Evolutionary conservation across 2,113 vertebrate species (phyloP).

Genomic region (Leuciscus idus): DNA sequence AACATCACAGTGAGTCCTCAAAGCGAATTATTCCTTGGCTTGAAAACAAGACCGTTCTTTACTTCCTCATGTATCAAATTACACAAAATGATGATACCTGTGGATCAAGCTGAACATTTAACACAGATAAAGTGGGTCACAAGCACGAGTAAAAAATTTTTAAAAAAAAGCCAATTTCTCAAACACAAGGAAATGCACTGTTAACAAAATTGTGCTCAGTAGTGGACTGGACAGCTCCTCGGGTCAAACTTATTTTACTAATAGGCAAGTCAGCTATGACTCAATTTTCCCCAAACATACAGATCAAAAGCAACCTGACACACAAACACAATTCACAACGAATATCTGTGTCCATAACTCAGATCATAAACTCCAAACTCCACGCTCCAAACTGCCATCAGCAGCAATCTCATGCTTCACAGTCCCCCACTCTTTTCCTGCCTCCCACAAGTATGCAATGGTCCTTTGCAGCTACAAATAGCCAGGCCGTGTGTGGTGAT

Average conservation of each 20-base stretch:
- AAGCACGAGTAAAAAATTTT: background rate
- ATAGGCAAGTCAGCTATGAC: conserved; percentile 3
- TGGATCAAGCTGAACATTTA: background rate
- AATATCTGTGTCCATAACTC: background rate
- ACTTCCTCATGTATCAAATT: background rate
- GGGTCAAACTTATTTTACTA: background rate
- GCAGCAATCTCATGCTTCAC: background rate
- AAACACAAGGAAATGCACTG: background rate
- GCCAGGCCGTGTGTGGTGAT: conserved; percentile 29
- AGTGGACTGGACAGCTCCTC: too few relatives aligned
- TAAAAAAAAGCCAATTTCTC: background rate
- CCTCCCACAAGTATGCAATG: background rate
- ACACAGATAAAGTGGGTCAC: background rate
- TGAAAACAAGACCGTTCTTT: background rate
- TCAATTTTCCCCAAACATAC: background rate
- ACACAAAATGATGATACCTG: background rate
- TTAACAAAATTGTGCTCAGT: background rate
- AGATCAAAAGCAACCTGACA: background rate
- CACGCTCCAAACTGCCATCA: background rate
- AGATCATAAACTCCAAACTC: background rate
- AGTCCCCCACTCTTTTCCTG: background rate
- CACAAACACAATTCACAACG: background rate
- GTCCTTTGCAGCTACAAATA: conserved; percentile 48
- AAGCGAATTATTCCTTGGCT: background rate
- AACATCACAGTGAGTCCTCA: background rate